These are phyloP conservation scores for Drosophila arizonae DNA, from an alignment of 1,140 invertebrate species.

Conservation along the genomic window DNA sequence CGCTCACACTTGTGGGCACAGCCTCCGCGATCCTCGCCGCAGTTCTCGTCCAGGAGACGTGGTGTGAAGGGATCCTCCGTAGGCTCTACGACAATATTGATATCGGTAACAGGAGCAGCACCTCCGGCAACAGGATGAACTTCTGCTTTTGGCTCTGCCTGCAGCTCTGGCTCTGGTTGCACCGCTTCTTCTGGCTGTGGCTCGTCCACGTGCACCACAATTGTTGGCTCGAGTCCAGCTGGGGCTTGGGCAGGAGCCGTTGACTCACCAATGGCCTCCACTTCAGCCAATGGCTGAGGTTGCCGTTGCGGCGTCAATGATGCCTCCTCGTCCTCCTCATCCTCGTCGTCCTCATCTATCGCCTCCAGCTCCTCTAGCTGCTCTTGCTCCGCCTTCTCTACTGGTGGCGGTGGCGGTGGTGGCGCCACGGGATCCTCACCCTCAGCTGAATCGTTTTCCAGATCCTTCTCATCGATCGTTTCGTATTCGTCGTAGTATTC, in stretches of 20 bases:
- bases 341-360: not conserved
- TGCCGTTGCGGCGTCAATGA: not conserved
- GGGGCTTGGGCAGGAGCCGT: not conserved
- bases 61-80: constrained; percentile 69
- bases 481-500: constrained; percentile 57
- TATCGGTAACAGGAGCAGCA: constrained; percentile 24
- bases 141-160: not conserved
- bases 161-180: constrained; percentile 24
- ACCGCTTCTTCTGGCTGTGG: not conserved
- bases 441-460: constrained; percentile 25
- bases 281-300: not conserved
- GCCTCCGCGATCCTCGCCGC: constrained; percentile 68
- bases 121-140: not conserved
- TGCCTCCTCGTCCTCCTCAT: not conserved
- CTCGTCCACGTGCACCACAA: constrained; percentile 2
- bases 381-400: not conserved
- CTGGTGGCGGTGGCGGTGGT: constrained; percentile 48
- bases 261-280: not conserved
- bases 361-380: not conserved
- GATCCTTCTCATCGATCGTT: constrained; percentile 35
- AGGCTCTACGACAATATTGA: constrained; percentile 44
- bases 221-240: constrained; percentile 7
- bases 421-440: constrained; percentile 10
- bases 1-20: constrained; percentile 80
- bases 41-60: constrained; percentile 60